Percentiles rank a stretch among this genome's conserved stretches.
phyloP scores from a whole-genome alignment of 2,888 invertebrate species.

The Nomada flava region DNA sequence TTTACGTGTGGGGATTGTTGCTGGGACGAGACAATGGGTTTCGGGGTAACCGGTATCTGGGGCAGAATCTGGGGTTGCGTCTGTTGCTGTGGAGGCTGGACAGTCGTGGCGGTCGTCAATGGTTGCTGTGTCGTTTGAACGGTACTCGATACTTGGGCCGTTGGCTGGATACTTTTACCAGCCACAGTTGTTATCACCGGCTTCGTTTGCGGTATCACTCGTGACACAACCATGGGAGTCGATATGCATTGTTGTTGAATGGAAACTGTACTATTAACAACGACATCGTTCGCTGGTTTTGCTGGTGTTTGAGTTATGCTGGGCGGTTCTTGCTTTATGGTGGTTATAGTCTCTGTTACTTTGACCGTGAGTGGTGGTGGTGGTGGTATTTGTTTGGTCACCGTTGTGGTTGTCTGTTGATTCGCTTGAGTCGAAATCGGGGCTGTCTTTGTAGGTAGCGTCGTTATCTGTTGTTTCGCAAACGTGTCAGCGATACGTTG shows the following conservation, averaged over 20 bases:
- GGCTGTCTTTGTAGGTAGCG: slow-evolving; percentile 54
- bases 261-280: slow-evolving; percentile 38
- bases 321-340: slow-evolving; percentile 46
- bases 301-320: slow-evolving; percentile 51
- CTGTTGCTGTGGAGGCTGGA: slow-evolving; percentile 68
- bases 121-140: slow-evolving; percentile 66
- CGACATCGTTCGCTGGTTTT: slow-evolving; percentile 52
- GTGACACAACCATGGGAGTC: slow-evolving; percentile 62
- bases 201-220: slow-evolving; percentile 69
- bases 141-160: slow-evolving; percentile 65
- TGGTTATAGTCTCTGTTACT: slow-evolving; percentile 29
- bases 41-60: slow-evolving; percentile 58
- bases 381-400: slow-evolving; percentile 56
- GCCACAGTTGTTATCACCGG: slow-evolving; percentile 67
- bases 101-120: slow-evolving; percentile 61
- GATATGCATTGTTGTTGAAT: slow-evolving; percentile 64
- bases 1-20: slow-evolving; percentile 81
- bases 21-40: slow-evolving; percentile 58
- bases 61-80: slow-evolving; percentile 75
- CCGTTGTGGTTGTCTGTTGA: slow-evolving; percentile 55
- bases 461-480: slow-evolving; percentile 66
- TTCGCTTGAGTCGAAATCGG: slow-evolving; percentile 51
- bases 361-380: slow-evolving; percentile 45
- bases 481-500: slow-evolving; percentile 65
- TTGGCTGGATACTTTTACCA: slow-evolving; percentile 59